Evolutionary conservation across 2,888 invertebrate species (phyloP), one percentile per base, ranked within the genome.

Genomic region (Plagiodera versicolora): DNA sequence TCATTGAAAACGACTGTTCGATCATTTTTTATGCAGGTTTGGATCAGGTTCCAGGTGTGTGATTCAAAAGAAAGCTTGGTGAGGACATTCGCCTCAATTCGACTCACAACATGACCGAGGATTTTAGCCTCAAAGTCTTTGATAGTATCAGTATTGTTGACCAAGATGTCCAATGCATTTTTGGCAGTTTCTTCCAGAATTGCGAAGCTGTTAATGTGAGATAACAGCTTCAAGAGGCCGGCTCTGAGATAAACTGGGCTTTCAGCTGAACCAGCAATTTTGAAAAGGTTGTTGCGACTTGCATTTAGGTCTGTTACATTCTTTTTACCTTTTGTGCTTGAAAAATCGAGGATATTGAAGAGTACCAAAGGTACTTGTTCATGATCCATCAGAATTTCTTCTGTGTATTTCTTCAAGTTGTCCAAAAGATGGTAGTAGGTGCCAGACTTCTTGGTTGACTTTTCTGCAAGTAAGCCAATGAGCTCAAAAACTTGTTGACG

Each of bases 301-400:
- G 73, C 72, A 46, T 81, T 80, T 4, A 83, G 56, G 19, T 67
- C 65, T 45, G 32, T 49, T 11, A 44, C 46, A 24, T 50, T 55
- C 46, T 65, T 67, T 9, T 66, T 68, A 9, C 65, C 63, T 54
- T 64, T 70, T 14, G 82, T 81, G 68, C 85, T 83, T 9, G 55
- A 50, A 3, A 66, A 54, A 0, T 84, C 85, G 0, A 90, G 68
- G 56, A 89, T 78, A 10, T 86, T 86, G 66, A 85, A 87, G 1
- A 91, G 73, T 17, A 87, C 80, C 39, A 89, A 79, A 0, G 85
- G 81, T 16, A 89, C 77, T 73, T 91, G 91, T 64, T 89, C 86
- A 35, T 84, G 79, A 70, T 92, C 91, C 63, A 89, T 75, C 24
- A 83, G 66, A 44, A 92, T 81, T 74, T 91, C 91, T 56, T 74